A percentile compares a stretch with the other conserved stretches of the same genome.
phyloP scores from a whole-genome alignment of 2,797 vertebrate species.

The Momotus momota region DNA sequence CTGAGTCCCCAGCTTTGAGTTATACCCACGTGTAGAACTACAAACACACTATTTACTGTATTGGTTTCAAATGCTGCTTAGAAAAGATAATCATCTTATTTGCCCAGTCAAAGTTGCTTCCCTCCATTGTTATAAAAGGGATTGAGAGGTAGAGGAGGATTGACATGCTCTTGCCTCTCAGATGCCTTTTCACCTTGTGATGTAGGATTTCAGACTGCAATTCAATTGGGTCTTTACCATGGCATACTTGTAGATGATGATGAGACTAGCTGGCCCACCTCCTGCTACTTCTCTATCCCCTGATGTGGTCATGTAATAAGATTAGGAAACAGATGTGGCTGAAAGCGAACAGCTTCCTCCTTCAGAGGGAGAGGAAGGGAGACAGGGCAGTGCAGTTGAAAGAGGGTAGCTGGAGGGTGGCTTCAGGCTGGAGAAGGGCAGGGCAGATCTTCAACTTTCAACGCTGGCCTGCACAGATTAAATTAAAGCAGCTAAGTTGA shows the following conservation, averaged over 20 bases:
- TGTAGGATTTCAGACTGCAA: background rate
- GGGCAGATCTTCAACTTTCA: background rate
- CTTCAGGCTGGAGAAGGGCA: background rate
- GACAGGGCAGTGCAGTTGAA: background rate
- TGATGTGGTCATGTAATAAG: background rate
- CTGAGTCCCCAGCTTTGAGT: background rate
- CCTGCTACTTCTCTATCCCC: background rate
- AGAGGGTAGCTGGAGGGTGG: background rate
- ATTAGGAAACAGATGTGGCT: background rate
- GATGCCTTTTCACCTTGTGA: background rate
- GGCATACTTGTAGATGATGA: background rate
- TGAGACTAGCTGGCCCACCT: background rate
- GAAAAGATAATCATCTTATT: background rate
- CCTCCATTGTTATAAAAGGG: background rate
- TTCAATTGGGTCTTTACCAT: background rate
- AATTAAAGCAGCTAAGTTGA: background rate
- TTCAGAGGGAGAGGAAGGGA: background rate
- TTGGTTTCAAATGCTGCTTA: background rate
- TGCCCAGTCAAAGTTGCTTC: background rate
- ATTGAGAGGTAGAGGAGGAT: background rate
- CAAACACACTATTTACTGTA: background rate
- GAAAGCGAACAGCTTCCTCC: background rate
- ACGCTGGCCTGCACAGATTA: background rate
- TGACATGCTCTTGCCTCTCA: background rate
- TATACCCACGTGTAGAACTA: background rate